Percentiles rank a stretch among this genome's conserved stretches.
Conservation (phyloP, 2,113 vertebrate genomes). For the Neolamprologus kungweensis region DNA sequence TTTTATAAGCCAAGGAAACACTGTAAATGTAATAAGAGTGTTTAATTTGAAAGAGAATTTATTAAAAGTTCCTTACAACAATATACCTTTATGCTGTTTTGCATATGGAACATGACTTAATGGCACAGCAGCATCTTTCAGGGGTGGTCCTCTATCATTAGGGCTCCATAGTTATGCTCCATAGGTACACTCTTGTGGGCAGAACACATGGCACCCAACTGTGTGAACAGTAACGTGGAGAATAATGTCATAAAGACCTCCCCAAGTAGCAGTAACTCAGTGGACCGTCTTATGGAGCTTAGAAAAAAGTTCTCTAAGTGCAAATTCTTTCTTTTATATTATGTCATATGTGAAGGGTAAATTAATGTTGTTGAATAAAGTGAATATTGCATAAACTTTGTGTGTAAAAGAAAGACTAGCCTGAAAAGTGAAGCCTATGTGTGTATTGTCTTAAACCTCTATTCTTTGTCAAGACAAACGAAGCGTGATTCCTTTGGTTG, state of each 20-base stretch:
- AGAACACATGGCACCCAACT: not conserved
- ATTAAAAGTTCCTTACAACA: conserved; percentile 10
- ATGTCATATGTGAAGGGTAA: not conserved
- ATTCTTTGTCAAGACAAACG: not conserved
- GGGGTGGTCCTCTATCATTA: conserved; percentile 55
- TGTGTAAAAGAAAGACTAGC: not conserved
- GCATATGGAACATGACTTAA: conserved; percentile 29
- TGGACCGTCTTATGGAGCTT: not conserved
- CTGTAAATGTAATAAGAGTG: not conserved
- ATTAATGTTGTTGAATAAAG: not conserved
- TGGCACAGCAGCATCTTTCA: conserved; percentile 21
- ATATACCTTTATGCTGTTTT: conserved; percentile 43
- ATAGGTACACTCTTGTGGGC: not conserved
- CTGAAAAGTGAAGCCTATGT: not conserved
- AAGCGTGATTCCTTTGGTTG: not conserved
- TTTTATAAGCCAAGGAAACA: not conserved
- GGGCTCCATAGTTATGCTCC: conserved; percentile 15
- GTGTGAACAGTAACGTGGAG: not conserved
- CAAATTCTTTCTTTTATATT: not conserved
- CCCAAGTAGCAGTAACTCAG: not conserved
- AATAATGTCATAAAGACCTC: not conserved
- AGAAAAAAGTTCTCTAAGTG: not conserved
- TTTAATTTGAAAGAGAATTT: not conserved
- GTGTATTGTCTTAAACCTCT: not conserved
- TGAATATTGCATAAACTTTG: not conserved